Evolutionary conservation across 2,888 invertebrate genomes (phyloP), one percentile per base, ranked within the genome.

Genomic region (Anoncus sp.): DNA sequence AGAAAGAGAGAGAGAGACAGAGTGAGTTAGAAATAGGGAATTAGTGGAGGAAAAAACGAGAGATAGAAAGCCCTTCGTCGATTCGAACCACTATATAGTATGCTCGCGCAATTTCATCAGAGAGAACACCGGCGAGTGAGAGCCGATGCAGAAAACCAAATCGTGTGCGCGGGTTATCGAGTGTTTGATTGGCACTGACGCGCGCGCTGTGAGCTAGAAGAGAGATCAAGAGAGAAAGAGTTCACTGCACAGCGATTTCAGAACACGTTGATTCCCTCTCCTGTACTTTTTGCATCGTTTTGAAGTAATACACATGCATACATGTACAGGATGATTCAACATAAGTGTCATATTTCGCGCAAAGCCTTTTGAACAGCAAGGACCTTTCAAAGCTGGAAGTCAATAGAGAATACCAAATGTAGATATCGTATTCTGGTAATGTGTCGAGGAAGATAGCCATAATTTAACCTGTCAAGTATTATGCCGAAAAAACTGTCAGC

Each of bases 161-260:
- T 70, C 75, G 65, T 16, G 65, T 57, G 60, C 59, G 53, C 59
- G 66, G 75, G 70, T 75, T 70, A 70, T 75, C 75, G 70, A 70
- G 75, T 65, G 75, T 65, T 75, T 75, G 70, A 70, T 75, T 75
- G 65, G 75, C 75, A 70, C 70, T 57, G 51, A 70, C 51, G 65
- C 75, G 62, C 45, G 12, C 14, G 67, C 55, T 24, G 22, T 24
- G 20, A 35, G 31, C 63, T 22, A 14, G 18, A 16, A 43, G 16
- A 43, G 43, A 43, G 27, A 31, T 9, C 27, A 40, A 40, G 22
- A 59, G 22, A 43, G 12, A 40, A 18, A 45, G 47, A 49, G 35
- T 4, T 1, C 59, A 51, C 43, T 20, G 65, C 53, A 51, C 45
- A n/a, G 24, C 18, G 43, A 57, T 18, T 67, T 24, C 57, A 16